Evolutionary conservation across 2,888 invertebrate species (phyloP), one percentile per base, ranked within the genome.

Genomic region (Achlya flavicornis): DNA sequence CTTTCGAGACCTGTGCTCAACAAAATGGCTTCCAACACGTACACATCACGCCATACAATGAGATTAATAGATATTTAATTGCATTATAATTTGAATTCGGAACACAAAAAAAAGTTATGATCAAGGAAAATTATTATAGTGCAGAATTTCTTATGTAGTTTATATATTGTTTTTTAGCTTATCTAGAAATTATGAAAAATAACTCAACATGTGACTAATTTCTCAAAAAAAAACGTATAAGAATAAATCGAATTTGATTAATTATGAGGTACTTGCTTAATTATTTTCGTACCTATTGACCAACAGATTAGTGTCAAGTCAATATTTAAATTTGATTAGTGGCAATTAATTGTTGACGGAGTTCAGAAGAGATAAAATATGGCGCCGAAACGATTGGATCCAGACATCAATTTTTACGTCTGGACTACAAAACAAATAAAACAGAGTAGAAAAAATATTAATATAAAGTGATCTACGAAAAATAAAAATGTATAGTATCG

Each of bases 61-160:
- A 74, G 83, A 83, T 81, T 83, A 89, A 90, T 85, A 77, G 78
- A 43, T 68, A 81, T 80, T 79, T 88, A 85, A 90, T 86, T 66
- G 72, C 58, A 74, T 82, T 84, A 81, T 90, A 88, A 90, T 88
- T 41, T 65, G 77, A 67, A 73, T 77, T 72, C 46, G 61, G 60
- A 75, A 65, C 65, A 79, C 62, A 77, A 72, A 72, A 72, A 72
- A 64, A 64, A 72, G 74, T 73, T 76, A 41, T 41, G 41, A 38
- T 83, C 78, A 72, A 86, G 87, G 84, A 86, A 85, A 87, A 86
- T 70, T n/a, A 35, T 63, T 14, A 57, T 62, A 65, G n/a, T 33
- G 59, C 61, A 61, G n/a, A 48, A 59, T 32, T 63, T 19, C 58
- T 38, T 11, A n/a, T n/a, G n/a, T n/a, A n/a, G n/a, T n/a, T n/a